phyloP scores from a whole-genome alignment of 2,797 vertebrate genomes.

The Chaunax sp. region DNA sequence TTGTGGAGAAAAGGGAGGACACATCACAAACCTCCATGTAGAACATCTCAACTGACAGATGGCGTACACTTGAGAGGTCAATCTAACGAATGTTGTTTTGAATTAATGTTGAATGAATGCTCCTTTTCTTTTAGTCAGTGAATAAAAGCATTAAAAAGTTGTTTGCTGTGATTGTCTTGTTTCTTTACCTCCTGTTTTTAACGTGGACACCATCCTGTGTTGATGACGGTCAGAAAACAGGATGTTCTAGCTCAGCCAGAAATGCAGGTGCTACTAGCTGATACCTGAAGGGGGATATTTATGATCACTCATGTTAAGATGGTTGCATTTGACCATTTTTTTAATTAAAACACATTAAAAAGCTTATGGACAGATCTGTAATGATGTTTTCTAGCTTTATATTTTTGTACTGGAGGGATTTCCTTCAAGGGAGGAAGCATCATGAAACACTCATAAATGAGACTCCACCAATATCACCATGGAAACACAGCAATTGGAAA shows the following conservation, averaged over 20 bases:
- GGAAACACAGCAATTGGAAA: too few relatives aligned
- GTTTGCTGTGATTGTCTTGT: slow-evolving; percentile 12
- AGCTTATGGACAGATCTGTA: too few relatives aligned
- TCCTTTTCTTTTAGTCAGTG: slow-evolving; percentile 99
- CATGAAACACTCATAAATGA: slow-evolving; percentile 4
- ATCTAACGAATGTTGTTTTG: slow-evolving; percentile 95
- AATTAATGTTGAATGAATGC: slow-evolving; percentile 99
- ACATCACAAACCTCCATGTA: slow-evolving; percentile 41
- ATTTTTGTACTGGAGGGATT: too few relatives aligned
- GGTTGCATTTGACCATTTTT: too few relatives aligned
- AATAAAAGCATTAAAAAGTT: slow-evolving; percentile 92
- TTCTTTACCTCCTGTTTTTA: neutral
- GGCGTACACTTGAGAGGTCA: slow-evolving; percentile 82
- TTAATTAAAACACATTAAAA: too few relatives aligned
- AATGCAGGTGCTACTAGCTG: too few relatives aligned
- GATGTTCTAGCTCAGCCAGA: too few relatives aligned
- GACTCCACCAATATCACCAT: too few relatives aligned
- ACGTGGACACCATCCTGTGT: neutral
- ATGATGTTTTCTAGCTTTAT: neutral
- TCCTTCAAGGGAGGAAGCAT: neutral
- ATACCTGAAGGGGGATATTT: too few relatives aligned
- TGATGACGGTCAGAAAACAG: too few relatives aligned
- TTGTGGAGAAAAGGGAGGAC: slow-evolving; percentile 47
- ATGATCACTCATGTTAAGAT: too few relatives aligned
- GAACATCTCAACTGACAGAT: slow-evolving; percentile 87